Evolutionary conservation across 2,797 vertebrate species (phyloP), one percentile per base, ranked within the genome.

Genomic region (Sus cebifrons): DNA sequence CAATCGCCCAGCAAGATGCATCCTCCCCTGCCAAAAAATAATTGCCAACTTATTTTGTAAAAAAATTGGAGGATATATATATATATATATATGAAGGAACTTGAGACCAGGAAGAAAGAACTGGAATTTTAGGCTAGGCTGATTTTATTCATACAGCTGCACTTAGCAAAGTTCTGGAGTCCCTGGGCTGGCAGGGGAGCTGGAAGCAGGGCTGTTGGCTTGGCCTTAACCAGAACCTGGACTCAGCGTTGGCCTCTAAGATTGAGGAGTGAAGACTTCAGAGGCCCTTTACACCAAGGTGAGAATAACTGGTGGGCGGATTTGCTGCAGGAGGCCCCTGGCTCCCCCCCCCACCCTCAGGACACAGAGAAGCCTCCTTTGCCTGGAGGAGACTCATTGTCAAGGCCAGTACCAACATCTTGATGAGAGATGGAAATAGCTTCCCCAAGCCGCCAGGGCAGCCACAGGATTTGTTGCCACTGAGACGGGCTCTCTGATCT

Each of bases 51-150:
- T 20, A 56, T 65, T 67, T 18, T 27, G 17, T 32, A 16, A 65
- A 44, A 52, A 58, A 49, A 27, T 16, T n/a, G 20, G 27, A 15
- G 27, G 32, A 32, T 32, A 58, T 74, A 5, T 16, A 60, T 16
- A 44, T 44, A 58, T 74, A 5, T 16, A 60, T 16, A 11, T 15
- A 27, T 85, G 56, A 40, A 32, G 32, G 27, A 32, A 74, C 54
- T 74, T 65, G 77, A 88, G 58, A 49, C 29, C 21, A 49, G 36
- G 32, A 77, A 81, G 67, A 56, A 88, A 65, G 44, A 79, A 64
- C 81, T 4, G 7, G 1, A 56, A 82, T 74, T 56, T 56, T 74
- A 44, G 58, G 49, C 29, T 21, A n/a, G 36, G 1, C 17, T 82
- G 78, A 49, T 75, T 67, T 89, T 32, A 60, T 49, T 49, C 74